Conservation (phyloP, 2,888 invertebrate genomes). For the Drepana falcataria region DNA sequence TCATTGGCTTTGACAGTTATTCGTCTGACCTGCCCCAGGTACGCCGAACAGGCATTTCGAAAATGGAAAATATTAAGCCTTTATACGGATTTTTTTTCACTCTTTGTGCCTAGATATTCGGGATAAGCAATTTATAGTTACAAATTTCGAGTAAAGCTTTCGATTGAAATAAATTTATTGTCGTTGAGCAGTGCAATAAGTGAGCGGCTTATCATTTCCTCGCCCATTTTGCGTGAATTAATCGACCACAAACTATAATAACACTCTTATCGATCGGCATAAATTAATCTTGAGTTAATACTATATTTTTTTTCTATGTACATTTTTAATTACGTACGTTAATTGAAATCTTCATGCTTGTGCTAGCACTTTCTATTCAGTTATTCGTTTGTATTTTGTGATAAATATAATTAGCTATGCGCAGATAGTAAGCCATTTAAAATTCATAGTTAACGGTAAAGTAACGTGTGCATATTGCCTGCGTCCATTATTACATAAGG, state of each 20-base stretch:
- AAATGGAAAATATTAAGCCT: no score
- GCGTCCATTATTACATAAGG: not conserved
- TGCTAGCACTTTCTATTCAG: conserved; percentile 27
- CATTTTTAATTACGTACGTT: conserved; percentile 71
- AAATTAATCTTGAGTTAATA: conserved; percentile 68
- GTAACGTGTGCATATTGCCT: not conserved
- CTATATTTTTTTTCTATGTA: conserved; percentile 57
- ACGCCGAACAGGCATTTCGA: no score
- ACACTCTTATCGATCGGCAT: conserved; percentile 65
- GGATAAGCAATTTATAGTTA: not conserved
- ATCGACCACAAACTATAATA: conserved; percentile 62
- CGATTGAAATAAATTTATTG: not conserved
- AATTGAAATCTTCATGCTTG: conserved; percentile 59
- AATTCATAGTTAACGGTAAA: not conserved
- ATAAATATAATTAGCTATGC: conserved; percentile 12
- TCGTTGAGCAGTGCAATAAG: conserved; percentile 30
- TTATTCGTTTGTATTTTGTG: conserved; percentile 35
- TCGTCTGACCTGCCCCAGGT: no score
- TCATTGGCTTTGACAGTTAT: no score
- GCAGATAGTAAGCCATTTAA: not conserved
- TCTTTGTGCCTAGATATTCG: no score
- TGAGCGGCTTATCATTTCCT: conserved; percentile 40
- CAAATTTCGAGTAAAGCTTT: not conserved
- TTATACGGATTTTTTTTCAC: no score
- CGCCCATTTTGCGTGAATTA: conserved; percentile 54